Evolutionary conservation across 2,888 invertebrate species (phyloP).

Genomic region (Drosophila peninsularis): DNA sequence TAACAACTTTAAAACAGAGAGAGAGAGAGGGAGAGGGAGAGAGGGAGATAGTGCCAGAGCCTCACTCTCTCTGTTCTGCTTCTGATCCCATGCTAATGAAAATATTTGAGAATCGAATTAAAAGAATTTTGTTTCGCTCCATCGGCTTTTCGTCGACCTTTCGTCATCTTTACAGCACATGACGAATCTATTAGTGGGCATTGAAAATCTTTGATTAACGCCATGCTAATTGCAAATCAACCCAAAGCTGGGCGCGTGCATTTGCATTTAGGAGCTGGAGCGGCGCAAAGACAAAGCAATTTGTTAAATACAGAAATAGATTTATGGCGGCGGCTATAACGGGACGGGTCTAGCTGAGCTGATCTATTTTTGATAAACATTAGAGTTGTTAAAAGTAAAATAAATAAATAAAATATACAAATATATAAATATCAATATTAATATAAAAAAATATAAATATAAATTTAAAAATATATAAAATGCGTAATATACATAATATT

Average conservation of each 20-base stretch:
- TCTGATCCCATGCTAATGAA: not conserved
- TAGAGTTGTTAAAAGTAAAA: no score
- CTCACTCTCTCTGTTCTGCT: no score
- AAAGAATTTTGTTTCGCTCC: slow-evolving; percentile 3
- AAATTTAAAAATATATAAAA: no score
- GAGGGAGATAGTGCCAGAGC: no score
- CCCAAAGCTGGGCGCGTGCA: not conserved
- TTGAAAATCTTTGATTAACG: slow-evolving; percentile 62
- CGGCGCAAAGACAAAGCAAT: slow-evolving; percentile 5
- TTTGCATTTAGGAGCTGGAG: slow-evolving; percentile 24
- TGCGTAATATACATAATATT: not conserved
- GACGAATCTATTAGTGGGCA: slow-evolving; percentile 72
- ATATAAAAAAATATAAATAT: no score
- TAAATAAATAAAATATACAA: no score
- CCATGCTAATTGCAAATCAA: slow-evolving; percentile 33
- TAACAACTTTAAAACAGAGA: slow-evolving; percentile 31
- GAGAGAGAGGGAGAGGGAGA: no score
- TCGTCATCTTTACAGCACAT: slow-evolving; percentile 53
- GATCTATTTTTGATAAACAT: not conserved
- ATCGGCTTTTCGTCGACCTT: not conserved
- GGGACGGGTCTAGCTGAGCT: not conserved
- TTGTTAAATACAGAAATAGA: not conserved
- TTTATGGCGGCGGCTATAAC: not conserved
- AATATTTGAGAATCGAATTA: slow-evolving; percentile 29
- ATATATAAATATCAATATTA: no score